Evolutionary conservation across 2,113 vertebrate species (phyloP).

Genomic region (Microcebus tavaratra): DNA sequence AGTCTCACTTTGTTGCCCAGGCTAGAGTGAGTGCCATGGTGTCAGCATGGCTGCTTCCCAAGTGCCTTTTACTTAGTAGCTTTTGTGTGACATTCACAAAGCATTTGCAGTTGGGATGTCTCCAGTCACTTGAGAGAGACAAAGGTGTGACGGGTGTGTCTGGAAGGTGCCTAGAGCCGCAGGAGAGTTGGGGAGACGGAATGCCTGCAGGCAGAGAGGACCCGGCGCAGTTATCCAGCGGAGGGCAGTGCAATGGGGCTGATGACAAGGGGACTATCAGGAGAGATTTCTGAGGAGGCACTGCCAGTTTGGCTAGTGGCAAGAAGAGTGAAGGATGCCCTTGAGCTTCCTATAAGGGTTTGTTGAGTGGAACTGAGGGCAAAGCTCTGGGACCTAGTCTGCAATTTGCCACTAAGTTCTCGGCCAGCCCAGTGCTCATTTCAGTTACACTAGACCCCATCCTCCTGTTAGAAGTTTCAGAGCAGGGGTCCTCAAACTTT

Average conservation of each 20-base stretch:
- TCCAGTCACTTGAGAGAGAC: neutral
- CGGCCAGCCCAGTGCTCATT: neutral
- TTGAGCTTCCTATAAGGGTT: neutral
- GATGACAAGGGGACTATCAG: neutral
- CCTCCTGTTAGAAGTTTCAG: neutral
- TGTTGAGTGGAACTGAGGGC: neutral
- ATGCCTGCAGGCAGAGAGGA: neutral
- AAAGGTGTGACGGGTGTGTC: neutral
- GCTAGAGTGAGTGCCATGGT: no score
- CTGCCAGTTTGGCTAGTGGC: neutral
- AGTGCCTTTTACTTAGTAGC: neutral
- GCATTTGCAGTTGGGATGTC: neutral
- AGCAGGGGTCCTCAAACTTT: neutral
- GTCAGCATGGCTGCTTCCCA: neutral
- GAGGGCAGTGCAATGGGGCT: neutral
- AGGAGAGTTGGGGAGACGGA: no score
- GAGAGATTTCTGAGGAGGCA: neutral
- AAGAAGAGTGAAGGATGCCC: neutral
- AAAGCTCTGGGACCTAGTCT: neutral
- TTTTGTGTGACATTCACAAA: neutral
- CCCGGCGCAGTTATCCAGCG: neutral
- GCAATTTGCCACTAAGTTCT: neutral
- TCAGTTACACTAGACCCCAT: neutral
- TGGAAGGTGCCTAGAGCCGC: neutral
- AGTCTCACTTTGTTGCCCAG: no score